Percentiles rank a stretch among this genome's conserved stretches.
Evolutionary conservation across 2,113 vertebrate species (phyloP).

Genomic region (Sturnira hondurensis): DNA sequence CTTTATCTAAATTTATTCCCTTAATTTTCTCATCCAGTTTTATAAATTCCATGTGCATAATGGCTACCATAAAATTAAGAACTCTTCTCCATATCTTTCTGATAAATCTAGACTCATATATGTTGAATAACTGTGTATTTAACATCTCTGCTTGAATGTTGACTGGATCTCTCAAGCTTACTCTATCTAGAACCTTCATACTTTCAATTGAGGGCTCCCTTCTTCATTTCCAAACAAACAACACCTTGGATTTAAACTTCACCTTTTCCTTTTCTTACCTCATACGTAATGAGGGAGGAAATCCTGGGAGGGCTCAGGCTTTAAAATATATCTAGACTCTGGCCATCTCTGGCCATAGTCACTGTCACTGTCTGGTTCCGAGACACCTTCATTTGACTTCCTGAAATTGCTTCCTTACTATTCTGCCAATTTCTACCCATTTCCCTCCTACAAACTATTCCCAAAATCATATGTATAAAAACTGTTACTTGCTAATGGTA

Average conservation of each 20-base stretch:
- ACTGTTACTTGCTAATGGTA: not conserved
- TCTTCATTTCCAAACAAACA: not conserved
- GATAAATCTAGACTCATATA: not conserved
- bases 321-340: not conserved
- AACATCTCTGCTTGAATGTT: not conserved
- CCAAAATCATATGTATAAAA: not conserved
- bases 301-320: not conserved
- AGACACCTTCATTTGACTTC: not conserved
- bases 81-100: not conserved
- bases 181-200: not conserved
- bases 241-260: not conserved
- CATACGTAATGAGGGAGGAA: not conserved
- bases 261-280: not conserved
- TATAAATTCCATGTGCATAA: not conserved
- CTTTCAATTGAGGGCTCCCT: not conserved
- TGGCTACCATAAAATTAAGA: not conserved
- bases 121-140: not conserved
- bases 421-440: not conserved
- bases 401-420: not conserved
- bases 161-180: not conserved
- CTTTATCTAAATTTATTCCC: not conserved
- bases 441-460: not conserved
- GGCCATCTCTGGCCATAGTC: not conserved
- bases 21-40: not conserved
- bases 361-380: not conserved